Evolutionary conservation across 2,113 vertebrate genomes (phyloP).

Genomic region (Dunckerocampus dactyliophorus): DNA sequence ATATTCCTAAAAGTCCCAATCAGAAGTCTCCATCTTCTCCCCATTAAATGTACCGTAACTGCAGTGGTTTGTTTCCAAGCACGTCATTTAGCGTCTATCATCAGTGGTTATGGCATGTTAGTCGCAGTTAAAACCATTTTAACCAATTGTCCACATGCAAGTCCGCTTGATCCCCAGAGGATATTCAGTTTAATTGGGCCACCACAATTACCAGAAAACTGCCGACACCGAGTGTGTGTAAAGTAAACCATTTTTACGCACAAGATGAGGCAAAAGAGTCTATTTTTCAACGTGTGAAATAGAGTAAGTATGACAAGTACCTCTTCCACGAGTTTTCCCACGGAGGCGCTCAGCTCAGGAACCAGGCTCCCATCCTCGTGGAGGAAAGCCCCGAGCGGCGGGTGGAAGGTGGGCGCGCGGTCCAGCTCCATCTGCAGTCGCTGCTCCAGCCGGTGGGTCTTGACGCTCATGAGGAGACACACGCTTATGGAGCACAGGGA

Average conservation of each 20-base stretch:
- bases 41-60: too few relatives aligned
- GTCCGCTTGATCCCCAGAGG: neutral
- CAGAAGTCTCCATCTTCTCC: too few relatives aligned
- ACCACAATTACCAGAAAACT: neutral
- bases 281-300: neutral
- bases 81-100: neutral
- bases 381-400: constrained; percentile 47
- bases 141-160: neutral
- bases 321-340: constrained; percentile 81
- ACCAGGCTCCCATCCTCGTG: constrained; percentile 66
- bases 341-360: constrained; percentile 71
- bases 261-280: too few relatives aligned
- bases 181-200: neutral
- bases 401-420: constrained; percentile 50
- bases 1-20: too few relatives aligned
- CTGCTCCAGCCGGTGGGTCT: constrained; percentile 80
- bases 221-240: too few relatives aligned
- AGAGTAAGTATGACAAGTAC: constrained; percentile 53
- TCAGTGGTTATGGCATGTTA: neutral
- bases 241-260: too few relatives aligned
- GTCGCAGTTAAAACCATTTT: neutral
- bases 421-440: constrained; percentile 78
- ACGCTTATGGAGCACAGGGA: constrained; percentile 76
- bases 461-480: constrained; percentile 82
- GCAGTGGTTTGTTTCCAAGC: too few relatives aligned